Base-by-base conservation (phyloP, 2,113 vertebrate genomes). In the Callionymus lyra region DNA sequence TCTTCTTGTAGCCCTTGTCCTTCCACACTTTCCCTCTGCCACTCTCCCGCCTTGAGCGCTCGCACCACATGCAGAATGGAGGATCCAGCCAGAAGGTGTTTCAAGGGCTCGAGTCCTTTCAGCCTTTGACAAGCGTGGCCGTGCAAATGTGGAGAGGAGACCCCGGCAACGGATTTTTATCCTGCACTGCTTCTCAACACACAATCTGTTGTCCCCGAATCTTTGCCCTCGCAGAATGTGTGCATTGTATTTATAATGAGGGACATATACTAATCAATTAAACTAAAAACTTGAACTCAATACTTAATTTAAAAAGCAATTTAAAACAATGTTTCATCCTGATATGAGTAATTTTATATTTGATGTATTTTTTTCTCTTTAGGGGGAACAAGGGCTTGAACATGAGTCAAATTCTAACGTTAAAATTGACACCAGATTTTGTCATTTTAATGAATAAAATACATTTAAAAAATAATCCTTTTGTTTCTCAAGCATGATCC, bases 61-160 rank as follows among this genome's bases (percentile, higher is more conserved):
- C 68, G 70, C 58, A n/a, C 67, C 62, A 53, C 65, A 74, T 66
- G 59, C 76, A 71, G 70, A 69, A 79, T 44, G 56, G 62, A 52
- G 43, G 65, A 70, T 68, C 51, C 76, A 39, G 70, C 74, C 76
- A 76, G 71, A 61, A 79, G 77, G 68, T 72, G 77, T 72, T 80
- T 76, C 68, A 57, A 65, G 68, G 74, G 70, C 74, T 79, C 44
- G 45, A 65, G 68, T 52, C 68, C 71, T 79, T 80, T 80, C 72
- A 77, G 72, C 57, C 67, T 74, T 65, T 81, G 75, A 82, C 79
- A 76, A 66, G 53, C 76, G 68, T 79, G 74, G 70, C 74, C 64
- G 69, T 71, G 74, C 56, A 68, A 81, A 81, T 74, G 63, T 54
- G 46, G 60, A 72, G 63, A 66, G 61, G 65, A 68, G 72, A 74